Conservation (phyloP, 2,888 invertebrate species). For the Colletes collaris region DNA sequence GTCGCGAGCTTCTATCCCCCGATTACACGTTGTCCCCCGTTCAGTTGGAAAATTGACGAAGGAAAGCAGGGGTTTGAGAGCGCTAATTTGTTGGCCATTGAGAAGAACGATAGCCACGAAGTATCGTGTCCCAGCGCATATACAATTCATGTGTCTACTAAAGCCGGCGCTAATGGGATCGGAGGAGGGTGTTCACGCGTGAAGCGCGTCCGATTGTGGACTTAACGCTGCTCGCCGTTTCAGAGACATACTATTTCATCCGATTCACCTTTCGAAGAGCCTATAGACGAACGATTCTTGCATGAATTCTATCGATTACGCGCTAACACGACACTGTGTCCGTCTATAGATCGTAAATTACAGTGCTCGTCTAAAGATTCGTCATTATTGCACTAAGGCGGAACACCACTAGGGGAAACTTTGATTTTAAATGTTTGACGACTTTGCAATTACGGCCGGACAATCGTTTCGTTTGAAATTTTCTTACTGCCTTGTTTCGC, state of each 20-base stretch:
- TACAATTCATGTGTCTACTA: conserved; percentile 54
- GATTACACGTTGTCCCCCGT: not conserved
- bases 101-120: conserved; percentile 40
- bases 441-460: not conserved
- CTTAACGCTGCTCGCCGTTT: conserved; percentile 39
- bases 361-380: conserved; percentile 25
- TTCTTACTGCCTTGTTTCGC: not conserved
- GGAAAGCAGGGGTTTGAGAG: conserved; percentile 13
- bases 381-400: conserved; percentile 16
- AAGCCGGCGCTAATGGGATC: conserved; percentile 55
- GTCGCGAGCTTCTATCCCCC: not conserved
- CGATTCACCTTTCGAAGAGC: conserved; percentile 18
- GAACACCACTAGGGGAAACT: conserved; percentile 17
- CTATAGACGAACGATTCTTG: conserved; percentile 39
- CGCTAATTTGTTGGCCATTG: conserved; percentile 41
- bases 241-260: conserved; percentile 34
- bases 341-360: conserved; percentile 46
- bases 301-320: conserved; percentile 37
- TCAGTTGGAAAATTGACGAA: conserved; percentile 18
- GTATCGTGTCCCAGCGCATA: conserved; percentile 53
- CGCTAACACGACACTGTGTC: conserved; percentile 20
- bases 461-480: not conserved
- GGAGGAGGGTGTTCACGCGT: conserved; percentile 46
- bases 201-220: conserved; percentile 44
- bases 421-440: conserved; percentile 3